Evolutionary conservation across 2,888 invertebrate genomes (phyloP).

Genomic region (Lasius fuliginosus): DNA sequence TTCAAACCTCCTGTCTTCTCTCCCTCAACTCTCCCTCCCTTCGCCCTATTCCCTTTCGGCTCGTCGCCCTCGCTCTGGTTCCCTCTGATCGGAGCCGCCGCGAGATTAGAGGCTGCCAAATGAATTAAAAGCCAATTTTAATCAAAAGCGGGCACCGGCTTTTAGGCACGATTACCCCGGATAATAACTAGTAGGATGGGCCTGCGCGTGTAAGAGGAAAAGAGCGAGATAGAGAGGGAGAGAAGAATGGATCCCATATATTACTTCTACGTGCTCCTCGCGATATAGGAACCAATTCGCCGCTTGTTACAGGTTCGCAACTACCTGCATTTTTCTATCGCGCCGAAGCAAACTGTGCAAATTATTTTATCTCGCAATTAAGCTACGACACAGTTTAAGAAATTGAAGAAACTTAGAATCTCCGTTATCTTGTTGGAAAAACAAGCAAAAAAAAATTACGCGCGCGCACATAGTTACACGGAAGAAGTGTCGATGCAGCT

Average conservation of each 20-base stretch:
- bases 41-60: slow-evolving; percentile 32
- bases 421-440: background rate
- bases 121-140: slow-evolving; percentile 87
- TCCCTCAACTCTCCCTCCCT: slow-evolving; percentile 50
- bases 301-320: slow-evolving; percentile 74
- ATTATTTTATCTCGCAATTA: background rate
- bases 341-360: background rate
- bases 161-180: slow-evolving; percentile 86
- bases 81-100: slow-evolving; percentile 82
- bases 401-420: background rate
- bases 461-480: background rate
- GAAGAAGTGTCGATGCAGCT: background rate
- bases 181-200: slow-evolving; percentile 85
- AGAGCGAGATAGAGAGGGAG: slow-evolving; percentile 72
- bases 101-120: slow-evolving; percentile 86
- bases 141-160: slow-evolving; percentile 86
- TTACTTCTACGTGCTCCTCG: slow-evolving; percentile 82
- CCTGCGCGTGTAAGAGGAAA: slow-evolving; percentile 70
- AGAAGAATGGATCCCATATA: slow-evolving; percentile 83
- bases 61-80: slow-evolving; percentile 58
- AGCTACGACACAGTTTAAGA: background rate
- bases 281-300: slow-evolving; percentile 78
- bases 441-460: background rate
- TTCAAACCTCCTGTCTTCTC: slow-evolving; percentile 69
- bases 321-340: slow-evolving; percentile 63